A percentile compares a stretch with the other conserved stretches of the same genome.
These are phyloP conservation scores for Torymus texanus DNA, from an alignment of 2,888 invertebrate genomes.

Conservation along the genomic window DNA sequence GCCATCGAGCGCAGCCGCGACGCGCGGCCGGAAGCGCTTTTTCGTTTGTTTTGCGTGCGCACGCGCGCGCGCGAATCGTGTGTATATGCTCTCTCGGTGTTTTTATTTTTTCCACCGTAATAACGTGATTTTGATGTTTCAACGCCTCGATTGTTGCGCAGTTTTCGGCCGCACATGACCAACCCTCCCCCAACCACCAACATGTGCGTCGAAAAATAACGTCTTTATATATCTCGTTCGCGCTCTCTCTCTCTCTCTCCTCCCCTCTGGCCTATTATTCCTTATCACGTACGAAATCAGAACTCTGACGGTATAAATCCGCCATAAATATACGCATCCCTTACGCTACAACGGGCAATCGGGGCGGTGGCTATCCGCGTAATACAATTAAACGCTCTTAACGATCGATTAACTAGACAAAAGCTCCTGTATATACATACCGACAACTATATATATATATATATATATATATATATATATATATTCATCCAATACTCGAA, in stretches of 20 bases:
- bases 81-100: not conserved
- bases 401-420: too few relatives aligned
- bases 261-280: not conserved
- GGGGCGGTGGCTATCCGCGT: not conserved
- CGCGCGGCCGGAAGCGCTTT: not conserved
- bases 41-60: constrained; percentile 11
- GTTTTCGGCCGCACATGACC: not conserved
- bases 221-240: not conserved
- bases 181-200: too few relatives aligned
- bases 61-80: not conserved
- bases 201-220: not conserved
- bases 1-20: too few relatives aligned
- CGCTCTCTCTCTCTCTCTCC: not conserved
- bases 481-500: too few relatives aligned
- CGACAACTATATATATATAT: too few relatives aligned
- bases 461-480: too few relatives aligned
- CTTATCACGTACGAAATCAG: not conserved
- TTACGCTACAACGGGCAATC: too few relatives aligned
- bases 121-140: constrained; percentile 44
- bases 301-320: not conserved
- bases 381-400: not conserved
- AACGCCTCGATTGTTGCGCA: constrained; percentile 38
- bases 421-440: too few relatives aligned
- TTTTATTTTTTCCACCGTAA: constrained; percentile 35
- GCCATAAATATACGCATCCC: too few relatives aligned